Evolutionary conservation across 2,113 vertebrate species (phyloP).

Genomic region (Chrysochloris asiatica): DNA sequence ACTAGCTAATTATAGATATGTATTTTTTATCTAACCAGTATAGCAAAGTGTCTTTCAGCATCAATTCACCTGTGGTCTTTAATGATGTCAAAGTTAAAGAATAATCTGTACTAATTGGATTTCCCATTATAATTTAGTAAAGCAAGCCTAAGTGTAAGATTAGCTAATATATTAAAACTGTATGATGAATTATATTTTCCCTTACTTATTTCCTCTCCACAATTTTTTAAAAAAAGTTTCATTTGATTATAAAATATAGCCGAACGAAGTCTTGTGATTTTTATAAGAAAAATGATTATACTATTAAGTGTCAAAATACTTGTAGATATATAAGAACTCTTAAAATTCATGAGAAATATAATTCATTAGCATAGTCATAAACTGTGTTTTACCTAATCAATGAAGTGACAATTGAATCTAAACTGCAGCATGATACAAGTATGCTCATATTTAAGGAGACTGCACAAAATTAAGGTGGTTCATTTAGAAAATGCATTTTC

Average conservation of each 20-base stretch:
- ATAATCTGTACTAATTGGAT: no score
- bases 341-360: constrained; percentile 20
- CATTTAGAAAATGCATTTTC: neutral
- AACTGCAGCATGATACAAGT: neutral
- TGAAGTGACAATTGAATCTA: neutral
- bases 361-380: neutral
- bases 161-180: neutral
- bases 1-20: no score
- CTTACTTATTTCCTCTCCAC: neutral
- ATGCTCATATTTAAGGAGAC: neutral
- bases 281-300: neutral
- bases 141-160: neutral
- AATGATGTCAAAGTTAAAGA: no score
- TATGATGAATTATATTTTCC: neutral
- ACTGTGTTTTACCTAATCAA: neutral
- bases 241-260: neutral
- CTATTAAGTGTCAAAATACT: neutral
- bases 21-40: no score
- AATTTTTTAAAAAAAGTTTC: neutral
- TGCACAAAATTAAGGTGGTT: neutral
- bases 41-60: no score
- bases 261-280: neutral
- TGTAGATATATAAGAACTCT: neutral
- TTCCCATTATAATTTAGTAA: neutral
- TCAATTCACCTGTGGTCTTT: no score